Conservation (phyloP, 2,888 invertebrate genomes). For the Agrilus mali region DNA sequence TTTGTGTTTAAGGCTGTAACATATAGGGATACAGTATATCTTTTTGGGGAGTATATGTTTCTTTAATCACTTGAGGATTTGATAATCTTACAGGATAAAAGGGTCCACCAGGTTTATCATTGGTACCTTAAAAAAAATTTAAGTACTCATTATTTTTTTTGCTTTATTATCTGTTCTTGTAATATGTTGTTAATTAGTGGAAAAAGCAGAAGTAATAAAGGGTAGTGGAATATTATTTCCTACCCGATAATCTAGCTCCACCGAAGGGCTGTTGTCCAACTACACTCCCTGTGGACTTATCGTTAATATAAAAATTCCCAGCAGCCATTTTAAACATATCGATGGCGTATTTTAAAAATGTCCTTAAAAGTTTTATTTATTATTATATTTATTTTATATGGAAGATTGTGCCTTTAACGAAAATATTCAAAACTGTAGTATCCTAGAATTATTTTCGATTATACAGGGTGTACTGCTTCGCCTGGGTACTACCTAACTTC, state of each 20-base stretch:
- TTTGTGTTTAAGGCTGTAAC: slow-evolving; percentile 23
- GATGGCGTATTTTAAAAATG: slow-evolving; percentile 47
- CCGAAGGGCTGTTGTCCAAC: slow-evolving; percentile 97
- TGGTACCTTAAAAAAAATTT: slow-evolving; percentile 52
- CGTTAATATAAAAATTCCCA: slow-evolving; percentile 92
- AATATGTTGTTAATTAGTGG: too few relatives aligned
- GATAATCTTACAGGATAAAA: slow-evolving; percentile 79
- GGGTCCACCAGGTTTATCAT: slow-evolving; percentile 93
- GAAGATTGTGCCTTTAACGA: too few relatives aligned
- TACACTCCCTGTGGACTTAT: slow-evolving; percentile 90
- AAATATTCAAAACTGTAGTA: too few relatives aligned
- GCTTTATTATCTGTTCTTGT: too few relatives aligned
- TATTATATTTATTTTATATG: too few relatives aligned
- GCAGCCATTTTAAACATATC: slow-evolving; percentile 51
- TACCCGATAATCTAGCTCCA: slow-evolving; percentile 78
- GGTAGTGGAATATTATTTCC: background rate
- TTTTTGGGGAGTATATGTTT: slow-evolving; percentile 63
- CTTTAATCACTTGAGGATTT: slow-evolving; percentile 79
- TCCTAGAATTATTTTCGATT: too few relatives aligned
- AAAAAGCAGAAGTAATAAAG: too few relatives aligned
- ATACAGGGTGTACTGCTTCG: too few relatives aligned
- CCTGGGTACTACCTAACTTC: too few relatives aligned
- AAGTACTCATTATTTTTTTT: background rate
- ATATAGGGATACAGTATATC: slow-evolving; percentile 77
- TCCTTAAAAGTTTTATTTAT: background rate